Evolutionary conservation across 2,113 vertebrate species (phyloP).

Genomic region (Egretta garzetta): DNA sequence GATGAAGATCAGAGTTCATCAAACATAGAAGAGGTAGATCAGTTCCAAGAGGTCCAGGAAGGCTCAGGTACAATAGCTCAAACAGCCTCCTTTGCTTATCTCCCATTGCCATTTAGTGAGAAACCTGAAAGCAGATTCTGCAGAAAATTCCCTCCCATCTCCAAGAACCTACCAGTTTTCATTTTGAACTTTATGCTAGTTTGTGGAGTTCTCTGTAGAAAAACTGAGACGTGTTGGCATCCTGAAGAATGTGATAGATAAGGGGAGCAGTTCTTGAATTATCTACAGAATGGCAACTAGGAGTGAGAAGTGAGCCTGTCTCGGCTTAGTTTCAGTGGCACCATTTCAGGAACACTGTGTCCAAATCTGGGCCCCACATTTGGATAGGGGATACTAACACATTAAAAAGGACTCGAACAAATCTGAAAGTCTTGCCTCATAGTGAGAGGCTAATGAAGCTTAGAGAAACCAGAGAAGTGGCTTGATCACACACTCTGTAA

Average conservation of each 20-base stretch:
- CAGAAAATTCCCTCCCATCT: neutral
- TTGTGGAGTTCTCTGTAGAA: neutral
- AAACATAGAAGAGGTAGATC: conserved; percentile 88
- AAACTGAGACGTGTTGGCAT: neutral
- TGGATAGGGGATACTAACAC: neutral
- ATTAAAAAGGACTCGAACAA: neutral
- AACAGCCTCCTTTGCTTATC: neutral
- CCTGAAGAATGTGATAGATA: neutral
- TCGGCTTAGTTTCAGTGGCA: neutral
- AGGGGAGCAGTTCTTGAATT: neutral
- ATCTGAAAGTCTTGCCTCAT: neutral
- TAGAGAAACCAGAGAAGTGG: neutral
- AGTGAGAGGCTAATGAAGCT: conserved; percentile 14
- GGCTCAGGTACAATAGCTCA: conserved; percentile 76
- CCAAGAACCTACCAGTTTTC: neutral
- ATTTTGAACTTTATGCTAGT: neutral
- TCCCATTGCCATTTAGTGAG: neutral
- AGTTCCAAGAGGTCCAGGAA: conserved; percentile 84
- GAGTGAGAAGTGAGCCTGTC: neutral
- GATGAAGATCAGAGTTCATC: conserved; percentile 92
- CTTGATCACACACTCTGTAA: neutral
- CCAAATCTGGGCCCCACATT: neutral
- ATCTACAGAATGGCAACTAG: neutral
- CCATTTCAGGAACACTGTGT: neutral
- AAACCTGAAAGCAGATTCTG: neutral